Base-by-base conservation (phyloP, 2,888 invertebrate genomes). In the Neuroscelio doddi region DNA sequence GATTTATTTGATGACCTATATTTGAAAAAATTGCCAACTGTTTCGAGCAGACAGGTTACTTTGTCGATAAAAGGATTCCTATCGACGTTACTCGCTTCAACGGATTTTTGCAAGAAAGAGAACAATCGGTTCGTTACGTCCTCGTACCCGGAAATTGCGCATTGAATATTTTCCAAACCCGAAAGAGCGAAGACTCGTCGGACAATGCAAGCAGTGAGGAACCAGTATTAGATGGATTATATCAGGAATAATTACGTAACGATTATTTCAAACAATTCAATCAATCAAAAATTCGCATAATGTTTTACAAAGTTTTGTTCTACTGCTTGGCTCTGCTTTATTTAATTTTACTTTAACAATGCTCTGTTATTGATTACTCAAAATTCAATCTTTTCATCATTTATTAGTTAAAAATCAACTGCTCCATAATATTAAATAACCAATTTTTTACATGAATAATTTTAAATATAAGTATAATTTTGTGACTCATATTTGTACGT, bases 101-200 rank as follows among this genome's bases (percentile, higher is more conserved):
- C 51, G 51, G 59, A 36, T 55, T 59, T 59, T 55, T 50, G 55
- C 39, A 49, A 64, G 49, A 51, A 58, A 65, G 41, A 51, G 67
- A 59, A 68, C 62, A 69, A 70, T 70, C 67, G 68, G 56, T 55
- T 70, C 70, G 70, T 68, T 70, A 70, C 66, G 50, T 49, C 56
- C 57, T 55, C 52, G 36, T 51, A 44, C 34, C 26, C 41, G 47
- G 10, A 49, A 59, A 68, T 64, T 64, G 64, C 45, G 53, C 64
- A 63, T 64, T 63, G 64, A 68, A 68, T 70, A 66, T 57, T 59
- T 68, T 50, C 50, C 36, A 49, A 64, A 62, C 50, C 39, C 45
- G 26, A 41, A n/a, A 41, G 15, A 44, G 39, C 30, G 30, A 34
- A 32, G 51, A 52, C 38, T 15, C 52, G 14, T 51, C 15, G 49